phyloP scores from a whole-genome alignment of 2,888 invertebrate species.

The Auanema sp. region DNA sequence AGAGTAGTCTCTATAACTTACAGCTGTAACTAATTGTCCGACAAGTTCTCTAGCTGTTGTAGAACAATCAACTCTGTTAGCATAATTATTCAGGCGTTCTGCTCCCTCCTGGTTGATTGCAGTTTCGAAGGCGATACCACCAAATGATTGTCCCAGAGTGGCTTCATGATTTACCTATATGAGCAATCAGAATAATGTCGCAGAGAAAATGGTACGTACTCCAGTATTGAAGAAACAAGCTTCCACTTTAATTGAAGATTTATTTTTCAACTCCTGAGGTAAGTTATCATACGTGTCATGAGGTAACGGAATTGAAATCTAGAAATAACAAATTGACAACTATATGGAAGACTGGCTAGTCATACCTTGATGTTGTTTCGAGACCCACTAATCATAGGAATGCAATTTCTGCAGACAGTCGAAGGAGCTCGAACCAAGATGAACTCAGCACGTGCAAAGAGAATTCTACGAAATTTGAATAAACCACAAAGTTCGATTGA shows the following conservation, averaged over 20 bases:
- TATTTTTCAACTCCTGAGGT: constrained; percentile 35
- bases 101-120: constrained; percentile 41
- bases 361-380: constrained; percentile 38
- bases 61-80: constrained; percentile 23
- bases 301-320: constrained; percentile 51
- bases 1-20: constrained; percentile 14
- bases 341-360: neutral
- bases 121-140: constrained; percentile 39
- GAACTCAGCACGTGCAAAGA: constrained; percentile 46
- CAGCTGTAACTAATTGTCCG: constrained; percentile 50
- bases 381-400: constrained; percentile 53
- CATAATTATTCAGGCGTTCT: constrained; percentile 19
- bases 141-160: constrained; percentile 51
- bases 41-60: constrained; percentile 35
- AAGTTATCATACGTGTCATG: constrained; percentile 42
- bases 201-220: constrained; percentile 1
- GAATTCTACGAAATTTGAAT: constrained; percentile 28
- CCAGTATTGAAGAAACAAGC: constrained; percentile 42
- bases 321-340: neutral
- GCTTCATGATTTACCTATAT: constrained; percentile 62
- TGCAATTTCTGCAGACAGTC: constrained; percentile 50
- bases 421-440: constrained; percentile 51
- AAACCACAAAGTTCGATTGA: neutral
- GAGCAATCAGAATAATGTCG: neutral
- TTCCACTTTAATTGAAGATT: constrained; percentile 23